Evolutionary conservation across 2,797 vertebrate genomes (phyloP).

Genomic region (Trachops cirrhosus): DNA sequence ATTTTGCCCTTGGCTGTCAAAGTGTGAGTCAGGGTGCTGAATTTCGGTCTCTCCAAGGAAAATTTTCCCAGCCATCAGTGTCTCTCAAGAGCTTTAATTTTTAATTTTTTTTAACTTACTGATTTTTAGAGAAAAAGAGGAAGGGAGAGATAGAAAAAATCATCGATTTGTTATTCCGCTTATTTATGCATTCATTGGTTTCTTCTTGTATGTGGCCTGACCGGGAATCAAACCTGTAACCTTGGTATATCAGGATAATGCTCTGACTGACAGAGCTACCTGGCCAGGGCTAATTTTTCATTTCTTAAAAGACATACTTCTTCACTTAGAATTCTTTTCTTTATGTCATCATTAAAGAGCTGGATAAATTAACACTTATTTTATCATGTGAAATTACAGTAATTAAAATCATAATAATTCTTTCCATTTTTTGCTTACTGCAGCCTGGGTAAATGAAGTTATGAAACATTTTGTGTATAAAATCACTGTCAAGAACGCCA

Average conservation of each 20-base stretch:
- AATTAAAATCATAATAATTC: slow-evolving; percentile 39
- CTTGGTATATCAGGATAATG: neutral
- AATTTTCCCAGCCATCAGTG: slow-evolving; percentile 20
- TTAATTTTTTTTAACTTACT: slow-evolving; percentile 17
- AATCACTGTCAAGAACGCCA: neutral
- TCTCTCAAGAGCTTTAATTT: neutral
- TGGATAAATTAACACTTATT: neutral
- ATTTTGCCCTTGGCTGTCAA: neutral
- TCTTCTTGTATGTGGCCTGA: neutral
- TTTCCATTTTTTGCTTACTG: slow-evolving; percentile 19
- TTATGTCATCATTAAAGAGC: neutral
- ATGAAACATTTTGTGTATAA: slow-evolving; percentile 30
- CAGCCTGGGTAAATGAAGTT: neutral
- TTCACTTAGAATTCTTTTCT: neutral
- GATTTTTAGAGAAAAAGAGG: neutral
- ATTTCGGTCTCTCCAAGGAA: neutral
- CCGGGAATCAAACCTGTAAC: neutral
- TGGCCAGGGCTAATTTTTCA: neutral
- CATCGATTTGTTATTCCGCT: neutral
- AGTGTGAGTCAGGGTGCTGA: neutral
- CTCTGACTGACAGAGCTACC: neutral
- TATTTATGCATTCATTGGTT: neutral
- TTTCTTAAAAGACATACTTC: neutral
- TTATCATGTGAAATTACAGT: slow-evolving; percentile 12
- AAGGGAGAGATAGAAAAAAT: neutral